Conservation (phyloP, 2,113 vertebrate genomes). For the Malurus elegans region DNA sequence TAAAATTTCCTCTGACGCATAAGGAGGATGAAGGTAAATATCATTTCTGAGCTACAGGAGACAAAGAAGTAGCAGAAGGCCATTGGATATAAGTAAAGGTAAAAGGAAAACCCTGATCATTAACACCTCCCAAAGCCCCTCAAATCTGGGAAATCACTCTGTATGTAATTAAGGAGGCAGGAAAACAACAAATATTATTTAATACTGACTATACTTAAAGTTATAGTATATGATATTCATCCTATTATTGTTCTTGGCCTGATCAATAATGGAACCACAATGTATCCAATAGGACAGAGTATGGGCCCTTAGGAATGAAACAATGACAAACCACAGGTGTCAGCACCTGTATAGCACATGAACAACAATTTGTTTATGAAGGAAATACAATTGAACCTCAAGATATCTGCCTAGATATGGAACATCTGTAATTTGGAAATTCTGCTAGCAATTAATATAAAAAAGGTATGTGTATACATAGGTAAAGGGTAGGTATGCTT, state of each 20-base stretch:
- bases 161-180: neutral
- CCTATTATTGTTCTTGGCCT: neutral
- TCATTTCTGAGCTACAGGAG: neutral
- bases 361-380: neutral
- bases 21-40: neutral
- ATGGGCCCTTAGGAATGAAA: neutral
- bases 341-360: neutral
- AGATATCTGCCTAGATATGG: neutral
- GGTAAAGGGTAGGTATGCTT: neutral
- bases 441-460: neutral
- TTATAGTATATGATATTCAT: too few relatives aligned
- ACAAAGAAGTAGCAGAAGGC: neutral
- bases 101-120: neutral
- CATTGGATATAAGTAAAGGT: neutral
- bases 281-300: neutral
- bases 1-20: neutral
- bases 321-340: neutral
- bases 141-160: neutral
- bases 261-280: neutral
- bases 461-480: neutral
- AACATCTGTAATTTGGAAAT: neutral
- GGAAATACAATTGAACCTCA: neutral
- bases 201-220: neutral
- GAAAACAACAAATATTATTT: neutral
- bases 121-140: neutral